Evolutionary conservation across 2,888 invertebrate genomes (phyloP).

Genomic region (Macrophya alboannulata): DNA sequence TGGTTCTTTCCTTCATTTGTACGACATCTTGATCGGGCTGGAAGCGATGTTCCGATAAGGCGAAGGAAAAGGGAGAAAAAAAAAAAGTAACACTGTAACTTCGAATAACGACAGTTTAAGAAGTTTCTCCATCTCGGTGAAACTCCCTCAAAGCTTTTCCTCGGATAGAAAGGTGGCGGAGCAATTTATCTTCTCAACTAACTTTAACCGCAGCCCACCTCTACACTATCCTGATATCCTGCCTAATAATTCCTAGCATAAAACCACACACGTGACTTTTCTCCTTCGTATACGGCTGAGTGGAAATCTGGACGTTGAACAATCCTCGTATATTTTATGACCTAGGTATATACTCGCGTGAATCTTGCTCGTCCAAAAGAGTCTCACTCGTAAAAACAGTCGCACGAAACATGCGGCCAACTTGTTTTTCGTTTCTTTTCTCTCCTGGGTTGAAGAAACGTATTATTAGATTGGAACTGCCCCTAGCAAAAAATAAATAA

Average conservation of each 20-base stretch:
- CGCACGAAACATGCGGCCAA: background rate
- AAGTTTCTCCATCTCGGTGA: slow-evolving; percentile 43
- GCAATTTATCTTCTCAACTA: slow-evolving; percentile 48
- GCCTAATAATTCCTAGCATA: slow-evolving; percentile 33
- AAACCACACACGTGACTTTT: slow-evolving; percentile 39
- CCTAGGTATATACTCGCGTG: background rate
- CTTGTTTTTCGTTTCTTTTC: background rate
- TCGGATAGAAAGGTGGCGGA: slow-evolving; percentile 46
- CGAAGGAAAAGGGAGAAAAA: slow-evolving; percentile 11
- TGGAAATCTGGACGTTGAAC: background rate
- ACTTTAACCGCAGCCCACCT: slow-evolving; percentile 34
- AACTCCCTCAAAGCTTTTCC: slow-evolving; percentile 48
- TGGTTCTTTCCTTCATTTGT: slow-evolving; percentile 38
- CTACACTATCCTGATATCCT: slow-evolving; percentile 38
- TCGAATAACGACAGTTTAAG: slow-evolving; percentile 52
- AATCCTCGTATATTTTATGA: background rate
- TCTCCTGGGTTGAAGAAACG: background rate
- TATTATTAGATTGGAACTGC: slow-evolving; percentile 17
- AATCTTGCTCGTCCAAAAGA: background rate
- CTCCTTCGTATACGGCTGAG: background rate
- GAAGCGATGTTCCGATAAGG: slow-evolving; percentile 45
- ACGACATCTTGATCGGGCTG: slow-evolving; percentile 40
- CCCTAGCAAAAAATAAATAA: background rate
- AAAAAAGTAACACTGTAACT: slow-evolving; percentile 43
- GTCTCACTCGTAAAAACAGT: background rate